Evolutionary conservation across 1,140 invertebrate genomes (phyloP).

Genomic region (Heliconius congener): DNA sequence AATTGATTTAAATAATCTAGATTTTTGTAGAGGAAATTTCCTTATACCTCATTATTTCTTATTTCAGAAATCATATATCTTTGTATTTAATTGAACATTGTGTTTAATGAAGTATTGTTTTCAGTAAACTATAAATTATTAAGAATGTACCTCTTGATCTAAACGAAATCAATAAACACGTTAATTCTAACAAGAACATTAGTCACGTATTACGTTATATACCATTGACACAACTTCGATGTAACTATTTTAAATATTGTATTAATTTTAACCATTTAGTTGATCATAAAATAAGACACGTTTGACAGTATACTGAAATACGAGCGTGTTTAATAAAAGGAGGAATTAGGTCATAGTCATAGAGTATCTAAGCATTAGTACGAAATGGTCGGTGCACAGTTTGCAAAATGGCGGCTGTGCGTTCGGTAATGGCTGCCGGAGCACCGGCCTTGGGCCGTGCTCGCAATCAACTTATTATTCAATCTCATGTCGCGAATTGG

Average conservation of each 20-base stretch:
- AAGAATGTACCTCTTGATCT: slow-evolving; percentile 25
- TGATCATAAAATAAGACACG: neutral
- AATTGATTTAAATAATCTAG: no score
- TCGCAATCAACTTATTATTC: slow-evolving; percentile 81
- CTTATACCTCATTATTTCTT: no score
- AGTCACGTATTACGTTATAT: slow-evolving; percentile 13
- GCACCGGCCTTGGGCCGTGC: slow-evolving; percentile 72
- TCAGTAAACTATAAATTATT: slow-evolving; percentile 15
- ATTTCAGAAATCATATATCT: no score
- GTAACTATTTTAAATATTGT: slow-evolving; percentile 15
- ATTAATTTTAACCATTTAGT: neutral
- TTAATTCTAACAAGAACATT: slow-evolving; percentile 35
- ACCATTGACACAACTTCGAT: neutral
- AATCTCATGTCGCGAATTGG: slow-evolving; percentile 81
- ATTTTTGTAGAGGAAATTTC: no score
- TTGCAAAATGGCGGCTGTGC: slow-evolving; percentile 69
- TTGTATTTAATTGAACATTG: no score
- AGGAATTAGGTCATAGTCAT: slow-evolving; percentile 28
- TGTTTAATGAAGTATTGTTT: neutral
- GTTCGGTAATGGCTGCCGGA: slow-evolving; percentile 71
- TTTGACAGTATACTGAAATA: slow-evolving; percentile 15
- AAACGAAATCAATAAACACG: slow-evolving; percentile 34
- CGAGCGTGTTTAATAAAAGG: neutral
- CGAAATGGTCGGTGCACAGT: slow-evolving; percentile 53
- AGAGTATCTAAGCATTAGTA: slow-evolving; percentile 24